Base-by-base conservation (phyloP, 2,113 vertebrate genomes). In the Peucedramus taeniatus region DNA sequence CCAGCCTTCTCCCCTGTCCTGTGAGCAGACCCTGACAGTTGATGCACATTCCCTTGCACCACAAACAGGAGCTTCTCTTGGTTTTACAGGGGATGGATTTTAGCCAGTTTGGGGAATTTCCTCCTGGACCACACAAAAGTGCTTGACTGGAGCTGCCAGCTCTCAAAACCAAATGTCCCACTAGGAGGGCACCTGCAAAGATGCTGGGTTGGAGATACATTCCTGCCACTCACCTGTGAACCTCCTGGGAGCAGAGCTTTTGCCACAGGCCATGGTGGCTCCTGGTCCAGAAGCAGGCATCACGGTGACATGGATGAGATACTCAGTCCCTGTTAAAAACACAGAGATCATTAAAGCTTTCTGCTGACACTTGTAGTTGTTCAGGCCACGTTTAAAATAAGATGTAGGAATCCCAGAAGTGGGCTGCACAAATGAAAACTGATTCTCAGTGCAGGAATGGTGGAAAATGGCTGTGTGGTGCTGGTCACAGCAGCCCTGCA, bases 301-400 rank as follows among this genome's bases (percentile, higher is more conserved):
- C 33, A 9, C 0, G 0, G 30, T 42, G 42, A 49, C 26, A 42
- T 0, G 10, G 71, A 19, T 31, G 53, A 80, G 45, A 23, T 13
- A 33, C 47, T 74, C 60, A 35, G 33, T n/a, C 64, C 28, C 74
- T 64, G 44, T 60, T 35, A 68, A 72, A 94, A 88, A 47, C 20
- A 14, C 23, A 64, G 44, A 75, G 10, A 9, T 66, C 4, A 14
- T 44, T 39, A 71, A 57, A 78, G 15, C 28, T 70, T 28, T 30
- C 3, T 49, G 28, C 17, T 33, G 35, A 4, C 30, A 22, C 28
- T 61, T 50, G 51, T 31, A 20, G 31, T 72, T 15, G 13, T 60
- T 57, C 33, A 56, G 74, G 37, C 26, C 24, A 19, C 3, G 0
- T 78, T 94, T 87, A 33, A 87, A 68, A 60, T 13, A 57, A 44